These are phyloP conservation scores for Cheilosia scutellata DNA, from an alignment of 2,888 invertebrate species.

Conservation along the genomic window DNA sequence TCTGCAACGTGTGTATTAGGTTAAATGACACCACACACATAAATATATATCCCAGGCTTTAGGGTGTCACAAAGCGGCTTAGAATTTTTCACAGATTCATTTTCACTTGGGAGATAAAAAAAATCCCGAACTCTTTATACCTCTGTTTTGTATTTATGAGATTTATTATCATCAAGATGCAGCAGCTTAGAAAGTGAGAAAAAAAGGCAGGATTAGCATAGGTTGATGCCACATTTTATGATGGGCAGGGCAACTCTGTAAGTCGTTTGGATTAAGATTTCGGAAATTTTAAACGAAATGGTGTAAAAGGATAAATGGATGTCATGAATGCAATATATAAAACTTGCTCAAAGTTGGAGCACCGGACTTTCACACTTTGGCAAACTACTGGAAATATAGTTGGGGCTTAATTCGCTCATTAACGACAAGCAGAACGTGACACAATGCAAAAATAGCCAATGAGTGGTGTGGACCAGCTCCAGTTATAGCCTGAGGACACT, in stretches of 20 bases:
- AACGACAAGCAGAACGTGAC: neutral
- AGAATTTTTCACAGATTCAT: slow-evolving; percentile 60
- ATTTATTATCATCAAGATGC: slow-evolving; percentile 57
- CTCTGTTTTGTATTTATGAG: slow-evolving; percentile 53
- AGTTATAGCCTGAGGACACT: neutral
- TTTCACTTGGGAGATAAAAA: slow-evolving; percentile 21
- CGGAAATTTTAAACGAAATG: neutral
- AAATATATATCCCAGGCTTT: slow-evolving; percentile 63
- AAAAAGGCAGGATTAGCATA: slow-evolving; percentile 20
- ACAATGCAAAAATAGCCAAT: neutral
- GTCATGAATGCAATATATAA: no score
- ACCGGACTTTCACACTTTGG: neutral
- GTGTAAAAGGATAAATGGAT: no score
- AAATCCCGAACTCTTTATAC: slow-evolving; percentile 35
- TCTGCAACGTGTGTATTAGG: slow-evolving; percentile 45
- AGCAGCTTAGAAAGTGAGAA: slow-evolving; percentile 46
- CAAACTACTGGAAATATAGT: neutral
- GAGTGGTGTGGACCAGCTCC: neutral
- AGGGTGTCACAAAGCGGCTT: slow-evolving; percentile 74
- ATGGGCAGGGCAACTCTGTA: neutral
- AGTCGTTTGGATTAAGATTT: neutral
- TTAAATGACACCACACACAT: slow-evolving; percentile 68
- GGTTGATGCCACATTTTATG: slow-evolving; percentile 43
- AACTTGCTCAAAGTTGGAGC: neutral
- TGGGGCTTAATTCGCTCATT: neutral